Percentiles rank a stretch among this genome's conserved stretches.
Evolutionary conservation across 2,113 vertebrate species (phyloP).

Genomic region (Orthochromis malagaraziensis): DNA sequence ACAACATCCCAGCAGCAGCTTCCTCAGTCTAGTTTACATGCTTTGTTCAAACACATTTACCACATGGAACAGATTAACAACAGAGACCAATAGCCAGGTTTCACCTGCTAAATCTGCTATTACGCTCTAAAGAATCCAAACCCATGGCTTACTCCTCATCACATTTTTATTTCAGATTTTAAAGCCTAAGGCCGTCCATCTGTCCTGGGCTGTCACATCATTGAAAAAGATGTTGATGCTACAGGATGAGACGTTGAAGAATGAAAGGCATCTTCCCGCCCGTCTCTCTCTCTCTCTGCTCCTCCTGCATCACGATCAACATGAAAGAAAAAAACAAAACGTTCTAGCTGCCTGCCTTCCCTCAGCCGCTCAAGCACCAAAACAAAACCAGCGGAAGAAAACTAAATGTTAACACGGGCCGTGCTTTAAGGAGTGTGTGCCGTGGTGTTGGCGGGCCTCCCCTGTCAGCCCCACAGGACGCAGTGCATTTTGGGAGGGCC

Average conservation of each 20-base stretch:
- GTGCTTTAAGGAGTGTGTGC: not conserved
- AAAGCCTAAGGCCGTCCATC: not conserved
- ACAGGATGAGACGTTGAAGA: not conserved
- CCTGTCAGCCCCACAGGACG: conserved; percentile 8
- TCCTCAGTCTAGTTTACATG: not conserved
- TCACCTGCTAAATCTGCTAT: not conserved
- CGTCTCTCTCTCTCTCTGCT: not conserved
- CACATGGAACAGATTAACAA: not conserved
- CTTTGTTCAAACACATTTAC: conserved; percentile 5
- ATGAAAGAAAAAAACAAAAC: not conserved
- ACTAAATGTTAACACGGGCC: not conserved
- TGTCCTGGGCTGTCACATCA: not conserved
- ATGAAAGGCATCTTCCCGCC: not conserved
- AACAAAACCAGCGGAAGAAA: conserved; percentile 26
- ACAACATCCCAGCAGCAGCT: not conserved
- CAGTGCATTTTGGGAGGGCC: conserved; percentile 33
- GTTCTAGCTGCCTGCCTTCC: conserved; percentile 17
- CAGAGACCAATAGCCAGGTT: not conserved
- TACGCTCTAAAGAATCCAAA: not conserved
- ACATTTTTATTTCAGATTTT: not conserved
- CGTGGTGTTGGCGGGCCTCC: not conserved
- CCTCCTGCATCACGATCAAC: conserved; percentile 24
- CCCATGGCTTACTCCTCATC: conserved; percentile 32
- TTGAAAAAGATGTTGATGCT: not conserved
- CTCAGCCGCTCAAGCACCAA: conserved; percentile 5